These are phyloP conservation scores for Anguilla obscura DNA, from an alignment of 2,797 vertebrate genomes.

Conservation along the genomic window DNA sequence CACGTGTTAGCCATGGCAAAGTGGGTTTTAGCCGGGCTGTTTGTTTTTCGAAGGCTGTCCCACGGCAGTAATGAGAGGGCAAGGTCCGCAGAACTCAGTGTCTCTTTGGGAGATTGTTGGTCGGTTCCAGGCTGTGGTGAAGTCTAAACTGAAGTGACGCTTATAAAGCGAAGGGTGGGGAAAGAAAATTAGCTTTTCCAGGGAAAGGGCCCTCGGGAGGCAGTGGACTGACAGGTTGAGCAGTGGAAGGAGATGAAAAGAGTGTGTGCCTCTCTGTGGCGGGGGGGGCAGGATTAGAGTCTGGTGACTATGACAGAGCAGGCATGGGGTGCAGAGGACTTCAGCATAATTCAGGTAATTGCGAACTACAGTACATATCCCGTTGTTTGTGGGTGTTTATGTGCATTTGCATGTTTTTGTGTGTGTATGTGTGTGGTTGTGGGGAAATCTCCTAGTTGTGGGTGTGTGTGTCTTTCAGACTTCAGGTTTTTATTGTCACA, in stretches of 20 bases:
- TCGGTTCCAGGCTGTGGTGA: slow-evolving; percentile 57
- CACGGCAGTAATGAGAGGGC: slow-evolving; percentile 65
- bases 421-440: not conserved
- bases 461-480: slow-evolving; percentile 36
- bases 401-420: not conserved
- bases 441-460: not conserved
- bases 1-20: slow-evolving; percentile 6
- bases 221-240: slow-evolving; percentile 70
- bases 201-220: slow-evolving; percentile 65
- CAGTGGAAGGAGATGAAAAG: slow-evolving; percentile 69
- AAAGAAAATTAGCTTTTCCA: slow-evolving; percentile 64
- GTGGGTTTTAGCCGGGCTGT: not conserved
- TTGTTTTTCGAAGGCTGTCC: slow-evolving; percentile 51
- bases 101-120: slow-evolving; percentile 54
- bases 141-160: slow-evolving; percentile 75
- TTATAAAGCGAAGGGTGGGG: slow-evolving; percentile 61
- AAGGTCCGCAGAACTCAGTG: slow-evolving; percentile 51
- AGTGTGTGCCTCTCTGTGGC: slow-evolving; percentile 61
- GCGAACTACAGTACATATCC: not conserved
- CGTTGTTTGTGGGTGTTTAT: not conserved
- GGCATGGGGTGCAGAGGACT: not conserved
- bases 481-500: slow-evolving; percentile 13
- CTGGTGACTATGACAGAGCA: slow-evolving; percentile 29
- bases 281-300: slow-evolving; percentile 56
- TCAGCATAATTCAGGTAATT: not conserved